Evolutionary conservation across 92 coral and sea anemone species (phyloP).

Genomic region (Phenganax marumi): DNA sequence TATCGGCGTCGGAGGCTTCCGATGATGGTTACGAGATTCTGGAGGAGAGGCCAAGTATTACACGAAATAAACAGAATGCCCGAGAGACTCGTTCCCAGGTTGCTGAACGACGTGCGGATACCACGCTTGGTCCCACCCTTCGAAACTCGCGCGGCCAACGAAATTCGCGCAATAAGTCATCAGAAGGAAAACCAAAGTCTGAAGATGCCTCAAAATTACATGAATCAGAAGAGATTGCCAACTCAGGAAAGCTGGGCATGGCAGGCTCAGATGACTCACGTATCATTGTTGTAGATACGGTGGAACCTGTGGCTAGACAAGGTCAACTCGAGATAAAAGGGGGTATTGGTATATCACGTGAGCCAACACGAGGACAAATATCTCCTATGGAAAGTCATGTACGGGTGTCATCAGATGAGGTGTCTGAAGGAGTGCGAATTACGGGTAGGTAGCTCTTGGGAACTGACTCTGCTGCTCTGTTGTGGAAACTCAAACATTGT

Average conservation of each 20-base stretch:
- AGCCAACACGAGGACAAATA: not conserved
- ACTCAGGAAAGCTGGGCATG: not conserved
- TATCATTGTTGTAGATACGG: constrained; percentile 27
- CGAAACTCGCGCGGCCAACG: constrained; percentile 29
- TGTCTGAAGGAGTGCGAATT: not conserved
- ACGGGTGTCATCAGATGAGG: not conserved
- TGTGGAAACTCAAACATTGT: not conserved
- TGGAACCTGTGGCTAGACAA: constrained; percentile 12
- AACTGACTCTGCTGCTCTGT: not conserved
- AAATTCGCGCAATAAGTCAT: not conserved
- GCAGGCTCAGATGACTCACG: constrained; percentile 7
- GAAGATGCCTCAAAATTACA: not conserved
- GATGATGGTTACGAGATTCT: constrained; percentile 31
- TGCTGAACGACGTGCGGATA: constrained; percentile 32
- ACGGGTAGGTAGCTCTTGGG: not conserved
- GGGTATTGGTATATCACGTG: not conserved
- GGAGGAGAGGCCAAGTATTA: constrained; percentile 12
- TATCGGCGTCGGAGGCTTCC: constrained; percentile 46
- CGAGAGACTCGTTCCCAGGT: constrained; percentile 41
- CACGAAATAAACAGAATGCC: not conserved
- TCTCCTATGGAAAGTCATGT: constrained; percentile 6
- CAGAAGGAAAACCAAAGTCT: constrained; percentile 9
- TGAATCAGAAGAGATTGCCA: constrained; percentile 10
- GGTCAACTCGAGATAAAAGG: not conserved
- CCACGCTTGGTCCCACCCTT: constrained; percentile 32